Conservation (phyloP, 53 echinoderm and acorn worm genomes). For the Astropecten irregularis region DNA sequence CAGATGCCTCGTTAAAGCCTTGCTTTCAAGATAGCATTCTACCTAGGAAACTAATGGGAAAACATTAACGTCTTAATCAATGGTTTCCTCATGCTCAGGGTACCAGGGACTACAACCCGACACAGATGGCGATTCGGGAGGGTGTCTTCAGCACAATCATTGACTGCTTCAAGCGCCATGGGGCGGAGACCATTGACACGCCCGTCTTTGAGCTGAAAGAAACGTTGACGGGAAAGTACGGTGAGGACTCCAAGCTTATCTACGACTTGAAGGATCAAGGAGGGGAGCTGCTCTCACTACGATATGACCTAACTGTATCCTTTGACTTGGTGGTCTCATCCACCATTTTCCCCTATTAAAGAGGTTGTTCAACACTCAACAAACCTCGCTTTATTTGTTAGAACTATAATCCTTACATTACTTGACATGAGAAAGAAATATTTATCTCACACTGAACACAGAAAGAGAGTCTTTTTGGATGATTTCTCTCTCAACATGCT, state of each 20-base stretch:
- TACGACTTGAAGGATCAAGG: constrained; percentile 98
- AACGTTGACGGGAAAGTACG: constrained; percentile 97
- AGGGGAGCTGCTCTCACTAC: constrained; percentile 85
- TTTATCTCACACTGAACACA: too few species aligned
- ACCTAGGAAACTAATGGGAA: too few species aligned
- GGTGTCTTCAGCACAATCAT: constrained; percentile 89
- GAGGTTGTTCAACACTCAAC: background rate
- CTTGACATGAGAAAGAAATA: too few species aligned
- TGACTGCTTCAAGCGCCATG: constrained; percentile 94
- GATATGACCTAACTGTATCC: constrained; percentile 99
- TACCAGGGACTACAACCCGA: constrained; percentile 94
- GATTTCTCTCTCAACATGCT: too few species aligned
- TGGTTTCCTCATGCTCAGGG: too few species aligned
- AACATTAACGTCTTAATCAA: too few species aligned
- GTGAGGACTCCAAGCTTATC: constrained; percentile 97
- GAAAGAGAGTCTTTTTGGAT: too few species aligned
- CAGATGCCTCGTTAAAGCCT: too few species aligned
- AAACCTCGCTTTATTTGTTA: too few species aligned
- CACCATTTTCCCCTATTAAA: background rate
- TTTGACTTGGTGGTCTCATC: constrained; percentile 46
- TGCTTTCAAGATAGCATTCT: too few species aligned
- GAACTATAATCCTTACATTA: too few species aligned
- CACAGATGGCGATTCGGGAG: constrained; percentile 97
- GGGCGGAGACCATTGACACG: constrained; percentile 97
- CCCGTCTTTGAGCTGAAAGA: constrained; percentile 99